These are phyloP conservation scores for Eugnorisma glareosa DNA, from an alignment of 2,888 invertebrate genomes.

Conservation along the genomic window DNA sequence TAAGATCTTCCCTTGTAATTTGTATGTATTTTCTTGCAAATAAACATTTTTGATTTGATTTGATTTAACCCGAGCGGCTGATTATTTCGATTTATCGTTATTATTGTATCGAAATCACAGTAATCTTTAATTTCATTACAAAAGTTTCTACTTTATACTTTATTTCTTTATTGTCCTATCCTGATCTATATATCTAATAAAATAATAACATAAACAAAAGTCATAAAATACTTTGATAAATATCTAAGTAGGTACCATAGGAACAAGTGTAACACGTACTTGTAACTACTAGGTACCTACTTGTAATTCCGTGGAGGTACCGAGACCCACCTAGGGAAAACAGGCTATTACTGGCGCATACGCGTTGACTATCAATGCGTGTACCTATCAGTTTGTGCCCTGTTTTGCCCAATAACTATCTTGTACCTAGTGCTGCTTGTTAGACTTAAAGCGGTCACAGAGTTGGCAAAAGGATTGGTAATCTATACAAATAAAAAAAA, in stretches of 20 bases:
- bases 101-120: neutral
- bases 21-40: too few species aligned
- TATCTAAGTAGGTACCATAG: neutral
- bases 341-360: slow-evolving; percentile 54
- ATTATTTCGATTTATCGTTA: too few species aligned
- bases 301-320: slow-evolving; percentile 51
- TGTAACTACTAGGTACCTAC: slow-evolving; percentile 31
- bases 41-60: too few species aligned
- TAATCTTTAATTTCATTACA: neutral
- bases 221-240: neutral
- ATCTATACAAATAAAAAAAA: too few species aligned
- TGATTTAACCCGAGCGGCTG: too few species aligned
- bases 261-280: slow-evolving; percentile 10
- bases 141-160: too few species aligned
- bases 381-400: slow-evolving; percentile 41
- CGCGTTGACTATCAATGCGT: slow-evolving; percentile 56
- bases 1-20: too few species aligned
- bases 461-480: neutral
- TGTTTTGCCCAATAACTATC: slow-evolving; percentile 17
- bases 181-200: too few species aligned
- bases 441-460: neutral
- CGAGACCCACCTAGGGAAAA: slow-evolving; percentile 54
- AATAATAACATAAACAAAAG: neutral
- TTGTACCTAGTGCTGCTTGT: neutral
- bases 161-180: neutral